Evolutionary conservation across 2,113 vertebrate genomes (phyloP).

Genomic region (Taxidea taxus): DNA sequence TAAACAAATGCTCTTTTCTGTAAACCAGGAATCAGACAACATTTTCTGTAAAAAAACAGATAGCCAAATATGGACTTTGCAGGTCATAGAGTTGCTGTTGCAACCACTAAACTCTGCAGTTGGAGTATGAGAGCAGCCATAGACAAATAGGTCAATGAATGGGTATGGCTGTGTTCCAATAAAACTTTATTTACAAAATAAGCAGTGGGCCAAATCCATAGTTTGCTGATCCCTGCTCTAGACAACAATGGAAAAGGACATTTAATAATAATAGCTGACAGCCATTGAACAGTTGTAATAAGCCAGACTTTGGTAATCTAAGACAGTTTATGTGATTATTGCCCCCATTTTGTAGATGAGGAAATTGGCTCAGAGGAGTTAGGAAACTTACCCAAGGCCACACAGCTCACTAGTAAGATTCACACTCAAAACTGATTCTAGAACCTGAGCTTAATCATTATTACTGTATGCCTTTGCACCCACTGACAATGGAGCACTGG

Average conservation of each 20-base stretch:
- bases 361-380: neutral
- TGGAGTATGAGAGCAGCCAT: neutral
- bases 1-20: neutral
- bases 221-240: neutral
- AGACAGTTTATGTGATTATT: neutral
- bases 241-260: neutral
- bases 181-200: constrained; percentile 11
- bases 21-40: neutral
- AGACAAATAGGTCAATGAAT: neutral
- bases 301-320: neutral
- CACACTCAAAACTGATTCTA: neutral
- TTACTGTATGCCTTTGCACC: neutral
- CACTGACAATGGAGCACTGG: neutral
- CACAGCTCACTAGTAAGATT: neutral
- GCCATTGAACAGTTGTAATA: neutral
- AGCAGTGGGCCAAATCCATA: neutral
- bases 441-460: neutral
- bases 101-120: neutral
- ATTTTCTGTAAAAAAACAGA: neutral
- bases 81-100: neutral
- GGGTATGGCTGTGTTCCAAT: neutral
- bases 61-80: neutral
- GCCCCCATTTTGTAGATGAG: neutral
- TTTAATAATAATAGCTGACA: neutral
- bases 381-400: neutral